phyloP scores from a whole-genome alignment of 1,140 invertebrate species.

The Meloidogyne exigua region DNA sequence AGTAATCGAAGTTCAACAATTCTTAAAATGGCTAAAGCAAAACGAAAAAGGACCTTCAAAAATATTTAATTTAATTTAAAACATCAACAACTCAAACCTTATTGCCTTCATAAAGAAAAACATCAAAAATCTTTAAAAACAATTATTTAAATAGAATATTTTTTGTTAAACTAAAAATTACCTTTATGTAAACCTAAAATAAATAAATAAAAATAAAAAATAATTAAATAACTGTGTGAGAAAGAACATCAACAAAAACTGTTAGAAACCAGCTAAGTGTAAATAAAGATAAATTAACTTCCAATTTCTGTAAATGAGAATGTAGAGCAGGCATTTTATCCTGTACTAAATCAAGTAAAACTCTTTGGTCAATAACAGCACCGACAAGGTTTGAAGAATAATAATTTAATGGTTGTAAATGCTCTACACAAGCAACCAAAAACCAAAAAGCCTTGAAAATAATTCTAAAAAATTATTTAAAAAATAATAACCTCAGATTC shows the following conservation, averaged over 20 bases:
- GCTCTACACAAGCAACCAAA: constrained; percentile 68
- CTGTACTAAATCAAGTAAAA: constrained; percentile 68
- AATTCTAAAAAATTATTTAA: background rate
- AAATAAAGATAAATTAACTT: constrained; percentile 68
- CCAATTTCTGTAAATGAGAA: constrained; percentile 66
- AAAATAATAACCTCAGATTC: constrained; percentile 69
- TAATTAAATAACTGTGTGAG: constrained; percentile 60
- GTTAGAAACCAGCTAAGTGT: constrained; percentile 71
- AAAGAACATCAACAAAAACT: constrained; percentile 69
- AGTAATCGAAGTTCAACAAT: constrained; percentile 67
- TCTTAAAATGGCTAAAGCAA: constrained; percentile 69
- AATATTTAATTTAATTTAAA: background rate
- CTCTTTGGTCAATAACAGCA: constrained; percentile 69
- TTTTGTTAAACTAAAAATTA: background rate
- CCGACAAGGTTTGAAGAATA: constrained; percentile 67
- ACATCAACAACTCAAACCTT: constrained; percentile 66
- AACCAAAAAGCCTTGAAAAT: constrained; percentile 69
- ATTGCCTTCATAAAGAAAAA: constrained; percentile 70
- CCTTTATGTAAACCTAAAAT: background rate
- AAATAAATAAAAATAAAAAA: background rate
- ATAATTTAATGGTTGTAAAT: constrained; percentile 68
- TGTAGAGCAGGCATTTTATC: constrained; percentile 68
- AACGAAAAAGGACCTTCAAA: constrained; percentile 66
- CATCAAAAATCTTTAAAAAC: constrained; percentile 70
- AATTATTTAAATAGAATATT: constrained; percentile 39